A percentile compares a stretch with the other conserved stretches of the same genome.
Evolutionary conservation across 2,888 invertebrate genomes (phyloP).

Genomic region (Nemoura dubitans): DNA sequence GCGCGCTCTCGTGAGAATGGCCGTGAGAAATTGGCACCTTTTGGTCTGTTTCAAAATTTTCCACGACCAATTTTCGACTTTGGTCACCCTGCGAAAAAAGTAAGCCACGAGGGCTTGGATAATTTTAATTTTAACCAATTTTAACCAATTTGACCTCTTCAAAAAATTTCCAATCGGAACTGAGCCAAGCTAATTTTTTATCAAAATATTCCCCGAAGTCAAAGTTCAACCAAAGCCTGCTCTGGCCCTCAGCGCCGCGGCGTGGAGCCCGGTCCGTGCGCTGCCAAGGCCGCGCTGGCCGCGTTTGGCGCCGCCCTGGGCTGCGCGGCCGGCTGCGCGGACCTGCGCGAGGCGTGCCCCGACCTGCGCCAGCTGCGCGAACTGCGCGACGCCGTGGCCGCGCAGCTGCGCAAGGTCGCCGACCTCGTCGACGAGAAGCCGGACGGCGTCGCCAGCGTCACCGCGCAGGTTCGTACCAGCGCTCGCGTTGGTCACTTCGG

Average conservation of each 20-base stretch:
- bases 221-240: too few relatives aligned
- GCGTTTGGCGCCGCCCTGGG: constrained; percentile 35
- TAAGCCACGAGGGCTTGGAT: too few relatives aligned
- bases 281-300: constrained; percentile 27
- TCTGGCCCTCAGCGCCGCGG: neutral
- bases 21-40: too few relatives aligned
- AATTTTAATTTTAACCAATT: too few relatives aligned
- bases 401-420: constrained; percentile 53
- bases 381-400: constrained; percentile 47
- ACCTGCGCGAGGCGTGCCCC: constrained; percentile 42
- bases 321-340: constrained; percentile 38
- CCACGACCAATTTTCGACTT: too few relatives aligned
- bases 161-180: too few relatives aligned
- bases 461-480: constrained; percentile 43
- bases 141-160: too few relatives aligned
- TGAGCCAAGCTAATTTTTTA: too few relatives aligned
- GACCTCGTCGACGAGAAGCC: constrained; percentile 52
- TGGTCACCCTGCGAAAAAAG: too few relatives aligned
- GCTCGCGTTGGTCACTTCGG: neutral
- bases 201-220: too few relatives aligned
- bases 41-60: too few relatives aligned
- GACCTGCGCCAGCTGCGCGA: constrained; percentile 41
- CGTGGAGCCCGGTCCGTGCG: neutral
- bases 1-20: too few relatives aligned
- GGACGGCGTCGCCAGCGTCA: constrained; percentile 43